Evolutionary conservation across 2,888 invertebrate genomes (phyloP), one percentile per base, ranked within the genome.

Genomic region (Pristionchus maxplancki): DNA sequence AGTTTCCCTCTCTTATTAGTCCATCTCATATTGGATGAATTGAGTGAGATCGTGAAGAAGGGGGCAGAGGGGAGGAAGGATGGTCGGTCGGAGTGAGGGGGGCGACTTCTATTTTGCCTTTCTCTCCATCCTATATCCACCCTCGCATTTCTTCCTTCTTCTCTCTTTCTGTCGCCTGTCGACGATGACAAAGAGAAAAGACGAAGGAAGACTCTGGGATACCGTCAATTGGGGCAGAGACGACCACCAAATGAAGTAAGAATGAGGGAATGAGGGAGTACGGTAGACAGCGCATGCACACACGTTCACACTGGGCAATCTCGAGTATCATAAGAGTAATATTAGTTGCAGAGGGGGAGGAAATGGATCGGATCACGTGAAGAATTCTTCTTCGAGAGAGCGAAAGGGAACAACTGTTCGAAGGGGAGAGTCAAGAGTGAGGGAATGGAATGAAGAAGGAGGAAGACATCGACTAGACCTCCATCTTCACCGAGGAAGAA

Each of bases 11-110:
- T 78, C 78, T 78, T 78, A 78, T 78, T 78, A 78, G 78, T 78
- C 78, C 78, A 78, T 78, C 78, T 78, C 78, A 78, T 78, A 83
- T 50, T 83, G 82, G 53, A 53, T 83, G 82, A 83, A 83, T 83
- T 53, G 82, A 83, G 82, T 53, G 82, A 83, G 81, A 48, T n/a
- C 40, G n/a, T 81, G 50, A 28, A 31, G 81, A 3, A 11, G 48
- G 13, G 50, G 13, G 37, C 28, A 48, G 50, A 34, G 34, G 53
- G 82, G 15, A 34, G 34, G 53, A n/a, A 4, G 82, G 53, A 81
- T 81, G 37, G 81, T 37, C 28, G 44, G 50, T 13, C 20, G 37
- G 34, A 74, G 40, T 34, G 74, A 50, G 82, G 44, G 82, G n/a
- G 53, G 31, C 50, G 82, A 34, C 50, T 53, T 53, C 82, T 83